These are phyloP conservation scores for Eristalis intricaria DNA, from an alignment of 2,888 invertebrate genomes.

Conservation along the genomic window DNA sequence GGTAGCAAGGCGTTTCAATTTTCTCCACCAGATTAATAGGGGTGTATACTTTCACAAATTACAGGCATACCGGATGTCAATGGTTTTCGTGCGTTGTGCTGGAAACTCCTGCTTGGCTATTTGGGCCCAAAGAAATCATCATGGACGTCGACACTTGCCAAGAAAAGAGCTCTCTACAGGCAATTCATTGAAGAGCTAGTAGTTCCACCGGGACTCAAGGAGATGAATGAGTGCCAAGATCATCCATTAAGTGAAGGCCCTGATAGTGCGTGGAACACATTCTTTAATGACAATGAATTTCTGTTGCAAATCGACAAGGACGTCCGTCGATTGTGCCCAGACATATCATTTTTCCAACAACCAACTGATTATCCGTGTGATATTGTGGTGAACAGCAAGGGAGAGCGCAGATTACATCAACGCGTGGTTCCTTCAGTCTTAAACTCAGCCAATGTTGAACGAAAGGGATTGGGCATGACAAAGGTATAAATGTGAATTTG, in stretches of 20 bases:
- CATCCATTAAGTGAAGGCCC: slow-evolving; percentile 97
- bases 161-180: slow-evolving; percentile 90
- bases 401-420: slow-evolving; percentile 91
- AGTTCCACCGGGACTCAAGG: slow-evolving; percentile 88
- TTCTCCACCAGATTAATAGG: slow-evolving; percentile 19
- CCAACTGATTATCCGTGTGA: slow-evolving; percentile 95
- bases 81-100: slow-evolving; percentile 90
- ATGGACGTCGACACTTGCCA: slow-evolving; percentile 87
- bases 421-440: slow-evolving; percentile 93
- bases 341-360: slow-evolving; percentile 98
- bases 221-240: slow-evolving; percentile 83
- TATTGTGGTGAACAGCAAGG: slow-evolving; percentile 89
- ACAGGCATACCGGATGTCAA: slow-evolving; percentile 94
- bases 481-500: slow-evolving; percentile 85
- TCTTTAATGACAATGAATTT: slow-evolving; percentile 98
- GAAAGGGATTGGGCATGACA: slow-evolving; percentile 93
- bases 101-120: slow-evolving; percentile 94
- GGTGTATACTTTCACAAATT: slow-evolving; percentile 51
- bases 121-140: slow-evolving; percentile 86
- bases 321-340: slow-evolving; percentile 95
- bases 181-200: slow-evolving; percentile 95
- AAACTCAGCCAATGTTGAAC: slow-evolving; percentile 92
- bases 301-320: slow-evolving; percentile 98
- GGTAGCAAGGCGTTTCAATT: slow-evolving; percentile 83
- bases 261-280: slow-evolving; percentile 96